These are phyloP conservation scores for Gymnocypris eckloni DNA, from an alignment of 2,797 vertebrate genomes.

Conservation along the genomic window DNA sequence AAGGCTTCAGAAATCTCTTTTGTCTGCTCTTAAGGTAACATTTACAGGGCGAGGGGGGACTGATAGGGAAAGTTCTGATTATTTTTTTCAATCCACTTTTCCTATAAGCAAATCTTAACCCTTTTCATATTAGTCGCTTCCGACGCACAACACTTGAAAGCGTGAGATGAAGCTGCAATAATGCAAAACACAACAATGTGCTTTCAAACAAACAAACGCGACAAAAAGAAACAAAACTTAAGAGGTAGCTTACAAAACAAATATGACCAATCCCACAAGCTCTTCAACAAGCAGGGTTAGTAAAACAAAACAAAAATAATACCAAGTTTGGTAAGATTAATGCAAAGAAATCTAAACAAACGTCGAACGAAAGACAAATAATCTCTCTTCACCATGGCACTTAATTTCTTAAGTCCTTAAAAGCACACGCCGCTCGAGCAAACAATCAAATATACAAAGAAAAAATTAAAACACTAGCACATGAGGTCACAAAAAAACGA, in stretches of 20 bases:
- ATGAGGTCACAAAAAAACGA: slow-evolving; percentile 95
- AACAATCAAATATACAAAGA: slow-evolving; percentile 59
- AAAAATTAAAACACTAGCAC: slow-evolving; percentile 81
- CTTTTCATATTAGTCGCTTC: slow-evolving; percentile 77
- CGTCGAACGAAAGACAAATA: slow-evolving; percentile 65
- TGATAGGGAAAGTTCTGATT: slow-evolving; percentile 71
- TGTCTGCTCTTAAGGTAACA: slow-evolving; percentile 69
- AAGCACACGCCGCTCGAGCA: slow-evolving; percentile 59
- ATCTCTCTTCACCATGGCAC: slow-evolving; percentile 75
- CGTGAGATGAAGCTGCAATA: slow-evolving; percentile 85
- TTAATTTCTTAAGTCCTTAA: slow-evolving; percentile 64
- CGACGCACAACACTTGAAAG: slow-evolving; percentile 74
- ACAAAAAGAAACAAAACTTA: slow-evolving; percentile 77
- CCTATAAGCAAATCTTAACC: slow-evolving; percentile 71
- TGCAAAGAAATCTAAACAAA: slow-evolving; percentile 58
- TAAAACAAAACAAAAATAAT: slow-evolving; percentile 67
- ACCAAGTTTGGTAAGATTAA: slow-evolving; percentile 88
- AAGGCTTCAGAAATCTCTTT: slow-evolving; percentile 85
- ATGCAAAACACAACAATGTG: slow-evolving; percentile 80
- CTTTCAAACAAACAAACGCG: slow-evolving; percentile 74
- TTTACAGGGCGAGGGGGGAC: slow-evolving; percentile 63
- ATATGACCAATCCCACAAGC: slow-evolving; percentile 74
- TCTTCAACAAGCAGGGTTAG: slow-evolving; percentile 78
- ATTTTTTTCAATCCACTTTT: slow-evolving; percentile 62
- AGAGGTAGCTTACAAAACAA: slow-evolving; percentile 95